A percentile compares a stretch with the other conserved stretches of the same genome.
phyloP scores from a whole-genome alignment of 2,888 invertebrate species.

The Eristalis arbustorum region DNA sequence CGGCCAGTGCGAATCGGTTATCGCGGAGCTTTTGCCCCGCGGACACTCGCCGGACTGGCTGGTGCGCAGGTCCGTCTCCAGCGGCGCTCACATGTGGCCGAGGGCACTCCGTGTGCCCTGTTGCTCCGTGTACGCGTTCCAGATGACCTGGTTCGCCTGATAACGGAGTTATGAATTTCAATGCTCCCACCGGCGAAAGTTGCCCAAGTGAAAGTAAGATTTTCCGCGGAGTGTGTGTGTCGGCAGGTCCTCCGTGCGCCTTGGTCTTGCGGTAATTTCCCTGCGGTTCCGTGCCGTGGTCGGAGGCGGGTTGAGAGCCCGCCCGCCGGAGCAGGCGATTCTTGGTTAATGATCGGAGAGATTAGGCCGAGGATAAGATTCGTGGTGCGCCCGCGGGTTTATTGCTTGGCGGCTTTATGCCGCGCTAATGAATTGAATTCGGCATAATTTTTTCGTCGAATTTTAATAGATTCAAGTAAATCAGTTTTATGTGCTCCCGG shows the following conservation, averaged over 20 bases:
- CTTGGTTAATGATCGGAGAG: slow-evolving; percentile 61
- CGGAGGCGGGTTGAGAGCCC: neutral
- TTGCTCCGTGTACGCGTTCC: slow-evolving; percentile 44
- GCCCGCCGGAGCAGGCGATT: slow-evolving; percentile 42
- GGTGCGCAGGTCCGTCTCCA: slow-evolving; percentile 47
- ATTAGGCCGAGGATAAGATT: slow-evolving; percentile 48
- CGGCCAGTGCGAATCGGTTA: slow-evolving; percentile 59
- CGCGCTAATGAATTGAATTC: slow-evolving; percentile 61
- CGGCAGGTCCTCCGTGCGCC: slow-evolving; percentile 33
- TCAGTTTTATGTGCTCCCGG: slow-evolving; percentile 48
- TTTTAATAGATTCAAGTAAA: slow-evolving; percentile 56
- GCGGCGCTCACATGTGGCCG: slow-evolving; percentile 21
- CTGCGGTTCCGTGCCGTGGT: neutral
- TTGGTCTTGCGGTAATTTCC: slow-evolving; percentile 27
- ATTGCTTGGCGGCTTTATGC: slow-evolving; percentile 50
- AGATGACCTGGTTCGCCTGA: slow-evolving; percentile 65
- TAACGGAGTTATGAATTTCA: slow-evolving; percentile 67
- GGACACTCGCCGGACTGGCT: slow-evolving; percentile 35
- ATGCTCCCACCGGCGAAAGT: slow-evolving; percentile 65
- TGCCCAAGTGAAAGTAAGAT: slow-evolving; percentile 64
- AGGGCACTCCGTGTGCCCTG: slow-evolving; percentile 29
- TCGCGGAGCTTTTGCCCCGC: slow-evolving; percentile 45
- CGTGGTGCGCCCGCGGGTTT: slow-evolving; percentile 42
- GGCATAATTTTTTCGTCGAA: slow-evolving; percentile 22
- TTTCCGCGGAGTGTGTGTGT: neutral